Percentiles rank a stretch among this genome's conserved stretches.
phyloP scores from a whole-genome alignment of 2,888 invertebrate species.

The Coecobrya sp. region DNA sequence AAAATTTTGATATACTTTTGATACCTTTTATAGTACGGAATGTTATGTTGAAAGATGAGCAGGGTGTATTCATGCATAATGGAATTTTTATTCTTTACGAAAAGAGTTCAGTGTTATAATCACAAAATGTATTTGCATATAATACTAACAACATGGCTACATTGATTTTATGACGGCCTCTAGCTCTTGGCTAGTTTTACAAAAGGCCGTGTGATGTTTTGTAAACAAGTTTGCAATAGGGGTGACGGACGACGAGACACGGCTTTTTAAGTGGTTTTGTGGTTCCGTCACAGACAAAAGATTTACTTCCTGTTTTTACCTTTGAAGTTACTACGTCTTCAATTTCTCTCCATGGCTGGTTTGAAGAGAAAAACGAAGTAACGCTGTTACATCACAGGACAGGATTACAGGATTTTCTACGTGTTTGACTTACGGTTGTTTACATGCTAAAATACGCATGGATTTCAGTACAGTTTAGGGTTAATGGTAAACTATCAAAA shows the following conservation, averaged over 20 bases:
- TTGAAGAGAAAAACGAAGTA: background rate
- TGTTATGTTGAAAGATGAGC: background rate
- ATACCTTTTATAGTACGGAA: background rate
- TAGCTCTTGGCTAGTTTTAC: background rate
- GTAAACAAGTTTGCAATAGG: background rate
- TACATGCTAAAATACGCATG: background rate
- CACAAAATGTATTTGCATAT: background rate
- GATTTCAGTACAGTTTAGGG: background rate
- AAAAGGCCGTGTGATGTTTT: background rate
- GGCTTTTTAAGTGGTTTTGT: conserved; percentile 9
- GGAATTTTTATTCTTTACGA: background rate
- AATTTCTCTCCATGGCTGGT: background rate
- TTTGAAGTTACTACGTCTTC: conserved; percentile 11
- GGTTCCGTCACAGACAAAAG: conserved; percentile 3
- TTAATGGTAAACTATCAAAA: background rate
- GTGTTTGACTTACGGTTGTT: background rate
- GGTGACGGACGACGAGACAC: background rate
- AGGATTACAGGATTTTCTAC: background rate
- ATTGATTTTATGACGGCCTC: too few relatives aligned
- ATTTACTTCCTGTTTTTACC: conserved; percentile 33
- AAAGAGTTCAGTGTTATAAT: background rate
- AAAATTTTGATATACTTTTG: conserved; percentile 8
- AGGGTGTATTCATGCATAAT: background rate
- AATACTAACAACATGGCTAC: too few relatives aligned
- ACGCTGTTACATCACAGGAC: background rate